Base-by-base conservation (phyloP, 2,113 vertebrate species). In the Tragelaphus strepsiceros region DNA sequence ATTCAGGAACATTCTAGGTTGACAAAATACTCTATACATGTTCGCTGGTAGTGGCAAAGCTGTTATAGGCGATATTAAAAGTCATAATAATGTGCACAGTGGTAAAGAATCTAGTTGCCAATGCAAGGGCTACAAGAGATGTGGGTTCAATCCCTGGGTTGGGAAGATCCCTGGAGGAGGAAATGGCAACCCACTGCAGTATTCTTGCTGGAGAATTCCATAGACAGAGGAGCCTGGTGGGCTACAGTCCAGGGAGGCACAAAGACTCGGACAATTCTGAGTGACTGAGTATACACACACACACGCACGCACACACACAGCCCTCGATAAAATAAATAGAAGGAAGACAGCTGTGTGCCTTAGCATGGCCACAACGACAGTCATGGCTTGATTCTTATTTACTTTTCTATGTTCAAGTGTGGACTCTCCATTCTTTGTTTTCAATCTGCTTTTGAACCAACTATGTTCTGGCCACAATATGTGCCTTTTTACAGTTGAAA, bases 261-360 rank as follows among this genome's bases (percentile, higher is more conserved):
- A 71, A 35, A 71, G 67, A 22, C 9, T 39, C 9, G 5, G 67
- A 21, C 67, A 71, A 2, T 35, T 21, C n/a, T 39, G n/a, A 71
- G n/a, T 12, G n/a, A 71, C 67, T 22, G 67, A 71, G 9, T 5
- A 3, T 4, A 11, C 64, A 19, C 62, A 17, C 7, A 3, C 62
- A n/a, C 15, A 43, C 13, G 7, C 2, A 15, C 61, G 0, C 30
- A n/a, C 30, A 8, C 32, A 17, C 30, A 2, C 7, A 67, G 16
- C 4, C n/a, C 9, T 62, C 32, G 64, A 26, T 35, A 46, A 54
- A 77, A 54, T 58, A 91, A 56, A 39, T 3, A 71, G 28, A 58
- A 64, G 32, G 15, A 78, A 64, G 9, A 16, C 3, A 59, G 16
- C 24, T n/a, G 11, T 16, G 4, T 26, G 26, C 7, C 39, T 81